A percentile compares a stretch with the other conserved stretches of the same genome.
phyloP scores from a whole-genome alignment of 2,113 vertebrate species.

The Corapipo altera region DNA sequence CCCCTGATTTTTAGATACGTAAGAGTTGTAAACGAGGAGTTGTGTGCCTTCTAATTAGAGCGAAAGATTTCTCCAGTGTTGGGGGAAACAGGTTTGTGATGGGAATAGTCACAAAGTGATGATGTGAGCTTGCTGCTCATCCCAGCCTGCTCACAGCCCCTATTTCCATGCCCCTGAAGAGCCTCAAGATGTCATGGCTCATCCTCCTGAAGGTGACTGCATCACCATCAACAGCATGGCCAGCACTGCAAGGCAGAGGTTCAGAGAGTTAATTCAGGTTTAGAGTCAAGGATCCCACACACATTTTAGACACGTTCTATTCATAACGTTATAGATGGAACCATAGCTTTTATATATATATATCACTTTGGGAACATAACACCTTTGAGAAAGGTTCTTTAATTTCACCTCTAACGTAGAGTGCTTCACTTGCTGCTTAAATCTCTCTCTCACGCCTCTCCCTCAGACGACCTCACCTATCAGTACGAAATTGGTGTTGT shows the following conservation, averaged over 20 bases:
- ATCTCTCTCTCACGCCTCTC: background rate
- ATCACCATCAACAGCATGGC: accelerated
- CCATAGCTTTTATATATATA: background rate
- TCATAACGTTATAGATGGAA: background rate
- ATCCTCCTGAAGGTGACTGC: background rate
- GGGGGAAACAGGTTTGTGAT: background rate
- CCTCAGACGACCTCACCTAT: background rate
- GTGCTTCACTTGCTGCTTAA: background rate
- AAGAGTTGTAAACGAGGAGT: background rate
- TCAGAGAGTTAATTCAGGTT: background rate
- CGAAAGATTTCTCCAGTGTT: background rate
- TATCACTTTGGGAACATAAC: background rate
- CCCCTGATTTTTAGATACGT: background rate
- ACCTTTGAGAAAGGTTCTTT: conserved; percentile 17
- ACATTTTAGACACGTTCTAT: background rate
- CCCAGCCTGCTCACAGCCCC: background rate
- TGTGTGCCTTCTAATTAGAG: background rate
- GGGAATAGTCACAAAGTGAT: background rate
- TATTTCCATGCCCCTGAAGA: too few species aligned
- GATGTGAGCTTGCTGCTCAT: background rate
- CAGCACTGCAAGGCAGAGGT: background rate
- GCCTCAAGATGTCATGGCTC: background rate
- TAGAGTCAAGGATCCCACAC: background rate
- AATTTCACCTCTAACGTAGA: background rate
- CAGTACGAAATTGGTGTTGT: conserved; percentile 39